phyloP scores from a whole-genome alignment of 2,888 invertebrate species.

The Aphidius colemani region DNA sequence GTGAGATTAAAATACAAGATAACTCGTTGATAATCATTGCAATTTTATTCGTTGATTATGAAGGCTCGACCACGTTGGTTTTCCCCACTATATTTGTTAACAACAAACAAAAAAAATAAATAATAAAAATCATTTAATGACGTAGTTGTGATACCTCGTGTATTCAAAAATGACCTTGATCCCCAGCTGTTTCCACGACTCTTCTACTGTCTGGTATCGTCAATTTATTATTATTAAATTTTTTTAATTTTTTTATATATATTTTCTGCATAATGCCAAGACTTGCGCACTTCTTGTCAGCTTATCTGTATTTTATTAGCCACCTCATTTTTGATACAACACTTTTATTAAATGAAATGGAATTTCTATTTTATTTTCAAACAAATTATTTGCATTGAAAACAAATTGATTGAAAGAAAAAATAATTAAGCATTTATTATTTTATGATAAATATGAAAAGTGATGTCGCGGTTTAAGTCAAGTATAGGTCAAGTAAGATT shows the following conservation, averaged over 20 bases:
- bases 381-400: too few relatives aligned
- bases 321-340: background rate
- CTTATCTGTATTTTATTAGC: background rate
- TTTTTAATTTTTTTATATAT: conserved; percentile 19
- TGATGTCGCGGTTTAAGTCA: too few relatives aligned
- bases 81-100: background rate
- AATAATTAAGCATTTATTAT: too few relatives aligned
- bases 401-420: too few relatives aligned
- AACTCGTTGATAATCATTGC: too few relatives aligned
- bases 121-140: conserved; percentile 32
- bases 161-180: conserved; percentile 49
- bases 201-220: conserved; percentile 25
- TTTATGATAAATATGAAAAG: too few relatives aligned
- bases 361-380: too few relatives aligned
- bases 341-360: background rate
- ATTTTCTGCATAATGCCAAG: conserved; percentile 25
- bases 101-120: background rate
- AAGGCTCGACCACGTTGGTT: conserved; percentile 20
- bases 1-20: too few relatives aligned
- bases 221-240: too few relatives aligned
- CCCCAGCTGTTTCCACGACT: conserved; percentile 45
- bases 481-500: too few relatives aligned
- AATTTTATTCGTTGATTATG: conserved; percentile 19
- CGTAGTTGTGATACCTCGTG: conserved; percentile 39
- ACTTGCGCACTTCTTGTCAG: conserved; percentile 19